Base-by-base conservation (phyloP, 2,888 invertebrate genomes). In the Capitulum mitella region DNA sequence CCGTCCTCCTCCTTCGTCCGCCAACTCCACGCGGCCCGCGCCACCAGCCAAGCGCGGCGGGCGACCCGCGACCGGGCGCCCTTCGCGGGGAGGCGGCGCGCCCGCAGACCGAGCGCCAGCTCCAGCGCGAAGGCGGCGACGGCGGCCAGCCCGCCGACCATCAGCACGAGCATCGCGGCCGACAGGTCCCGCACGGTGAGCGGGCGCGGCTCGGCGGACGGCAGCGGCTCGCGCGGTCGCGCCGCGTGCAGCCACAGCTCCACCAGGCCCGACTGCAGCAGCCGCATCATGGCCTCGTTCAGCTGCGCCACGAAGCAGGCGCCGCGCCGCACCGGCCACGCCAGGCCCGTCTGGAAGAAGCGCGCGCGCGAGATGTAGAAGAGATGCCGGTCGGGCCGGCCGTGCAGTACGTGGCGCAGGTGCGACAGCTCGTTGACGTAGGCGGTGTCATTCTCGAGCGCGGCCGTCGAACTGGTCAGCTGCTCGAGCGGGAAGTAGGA, bases 221-320 rank as follows among this genome's bases (percentile, higher is more conserved):
- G 6, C 5, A 6, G 19, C 3, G 22, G 37, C 16, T 5, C 22
- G 19, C 8, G 19, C 5, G 16, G 10, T 6, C 37, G 64, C 3
- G 37, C 37, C 37, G 37, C 61, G 34, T 37, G 22, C 64, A 70
- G 64, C 37, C 34, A 70, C 34, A 70, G 64, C 61, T 61, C 61
- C 61, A 61, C 61, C 34, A 61, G 32, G 61, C 61, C 61, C 34
- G 61, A 61, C 61, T 61, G 61, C 61, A 61, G 61, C 61, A 61
- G 32, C 14, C 32, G 61, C 61, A 61, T 61, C 32, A 61, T 16
- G 12, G 61, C 32, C 2, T 3, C 34, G 61, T 61, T 61, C 32
- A 61, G 61, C 61, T 34, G 61, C n/a, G n/a, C 14, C 61, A n/a
- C 22, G 61, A 61, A 61, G 34, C 61, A 61, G 61, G 61, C 61